Evolutionary conservation across 2,113 vertebrate species (phyloP).

Genomic region (Phylloscopus trochiloides): DNA sequence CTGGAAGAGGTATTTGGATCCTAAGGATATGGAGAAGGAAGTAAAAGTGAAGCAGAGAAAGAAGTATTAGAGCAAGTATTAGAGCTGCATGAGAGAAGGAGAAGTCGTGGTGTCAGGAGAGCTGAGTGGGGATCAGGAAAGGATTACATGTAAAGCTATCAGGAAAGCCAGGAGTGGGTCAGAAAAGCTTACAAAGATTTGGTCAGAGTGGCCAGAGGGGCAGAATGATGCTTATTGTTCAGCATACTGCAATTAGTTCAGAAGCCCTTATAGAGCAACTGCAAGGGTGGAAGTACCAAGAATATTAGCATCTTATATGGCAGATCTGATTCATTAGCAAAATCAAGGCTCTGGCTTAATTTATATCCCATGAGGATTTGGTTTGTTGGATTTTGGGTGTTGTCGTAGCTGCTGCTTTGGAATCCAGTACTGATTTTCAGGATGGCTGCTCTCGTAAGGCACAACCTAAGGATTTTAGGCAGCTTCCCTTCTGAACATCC

Average conservation of each 20-base stretch:
- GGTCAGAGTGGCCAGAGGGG: background rate
- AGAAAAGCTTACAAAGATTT: conserved; percentile 25
- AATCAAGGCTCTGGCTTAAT: background rate
- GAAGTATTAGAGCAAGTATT: background rate
- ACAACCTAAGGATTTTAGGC: background rate
- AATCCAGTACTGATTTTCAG: background rate
- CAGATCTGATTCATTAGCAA: background rate
- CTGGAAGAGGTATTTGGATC: background rate
- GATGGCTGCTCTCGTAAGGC: background rate
- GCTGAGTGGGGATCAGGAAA: conserved; percentile 8
- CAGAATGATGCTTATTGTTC: background rate
- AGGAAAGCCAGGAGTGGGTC: conserved; percentile 8
- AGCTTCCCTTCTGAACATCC: background rate
- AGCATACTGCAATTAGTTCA: background rate
- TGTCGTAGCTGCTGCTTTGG: background rate
- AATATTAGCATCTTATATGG: background rate
- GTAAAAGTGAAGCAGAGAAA: background rate
- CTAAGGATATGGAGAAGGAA: background rate
- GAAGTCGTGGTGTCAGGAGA: background rate
- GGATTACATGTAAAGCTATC: background rate
- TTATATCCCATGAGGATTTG: background rate
- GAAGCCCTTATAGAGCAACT: background rate
- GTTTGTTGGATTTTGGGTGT: background rate
- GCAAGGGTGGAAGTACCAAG: background rate
- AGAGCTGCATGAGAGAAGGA: background rate